Conservation (phyloP, 2,888 invertebrate genomes). For the Pimpla rufipes region DNA sequence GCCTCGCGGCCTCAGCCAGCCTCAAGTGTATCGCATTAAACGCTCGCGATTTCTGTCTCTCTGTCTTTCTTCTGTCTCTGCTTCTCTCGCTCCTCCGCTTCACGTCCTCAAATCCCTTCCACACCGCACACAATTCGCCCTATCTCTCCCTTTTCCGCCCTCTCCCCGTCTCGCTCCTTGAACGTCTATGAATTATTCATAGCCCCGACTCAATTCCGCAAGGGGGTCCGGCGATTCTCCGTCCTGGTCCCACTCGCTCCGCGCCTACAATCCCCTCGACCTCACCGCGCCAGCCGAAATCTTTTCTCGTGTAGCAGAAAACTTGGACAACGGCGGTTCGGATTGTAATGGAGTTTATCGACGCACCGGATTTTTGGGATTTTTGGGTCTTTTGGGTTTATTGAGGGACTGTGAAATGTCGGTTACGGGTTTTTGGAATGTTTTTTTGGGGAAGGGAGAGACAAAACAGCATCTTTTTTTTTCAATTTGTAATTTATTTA, state of each 20-base stretch:
- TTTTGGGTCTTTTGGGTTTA: neutral
- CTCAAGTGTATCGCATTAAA: conserved; percentile 84
- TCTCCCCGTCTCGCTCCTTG: conserved; percentile 64
- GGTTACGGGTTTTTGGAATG: neutral
- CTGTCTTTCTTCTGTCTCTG: too few relatives aligned
- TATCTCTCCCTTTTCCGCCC: conserved; percentile 66
- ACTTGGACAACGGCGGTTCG: conserved; percentile 78
- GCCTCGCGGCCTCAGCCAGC: conserved; percentile 76
- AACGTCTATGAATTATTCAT: conserved; percentile 83
- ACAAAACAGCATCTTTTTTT: neutral
- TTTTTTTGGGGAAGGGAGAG: too few relatives aligned
- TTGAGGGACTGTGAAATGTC: too few relatives aligned
- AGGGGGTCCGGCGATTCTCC: conserved; percentile 76
- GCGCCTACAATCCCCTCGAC: conserved; percentile 39
- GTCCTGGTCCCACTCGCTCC: conserved; percentile 55
- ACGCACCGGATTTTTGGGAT: conserved; percentile 54
- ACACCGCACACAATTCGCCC: conserved; percentile 59
- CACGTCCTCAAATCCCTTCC: conserved; percentile 66
- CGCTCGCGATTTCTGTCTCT: too few relatives aligned
- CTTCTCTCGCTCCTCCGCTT: conserved; percentile 25
- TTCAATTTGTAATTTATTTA: neutral
- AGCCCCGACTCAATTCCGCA: conserved; percentile 81
- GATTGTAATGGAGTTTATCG: conserved; percentile 78
- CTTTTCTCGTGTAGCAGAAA: conserved; percentile 69
- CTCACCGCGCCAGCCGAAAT: conserved; percentile 41